Evolutionary conservation across 2,888 invertebrate species (phyloP), one percentile per base, ranked within the genome.

Genomic region (Epirrita christyi): DNA sequence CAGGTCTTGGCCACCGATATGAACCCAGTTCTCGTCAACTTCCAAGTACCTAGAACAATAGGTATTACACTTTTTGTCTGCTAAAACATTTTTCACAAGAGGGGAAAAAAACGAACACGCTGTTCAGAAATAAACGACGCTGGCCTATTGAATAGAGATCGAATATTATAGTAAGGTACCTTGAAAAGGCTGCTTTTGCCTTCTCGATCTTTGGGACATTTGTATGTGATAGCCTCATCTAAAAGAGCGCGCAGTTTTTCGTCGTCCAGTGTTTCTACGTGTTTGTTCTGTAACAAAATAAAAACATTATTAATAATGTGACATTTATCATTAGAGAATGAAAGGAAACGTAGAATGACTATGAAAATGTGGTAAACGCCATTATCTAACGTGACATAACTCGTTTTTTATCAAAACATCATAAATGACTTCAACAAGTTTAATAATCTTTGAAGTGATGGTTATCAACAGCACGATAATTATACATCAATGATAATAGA

Each of bases 181-280:
- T 96, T 95, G 86, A 97, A 97, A 58, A 96, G 93, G 85, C 94
- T 94, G 85, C 97, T 97, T 88, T 97, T 97, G 74, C 96, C 96
- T 86, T 96, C 96, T 66, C 96, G 93, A 82, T 97, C 97, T 91
- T 96, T 96, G 55, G 97, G 97, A 81, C 95, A 94, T 86, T 96
- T 96, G 90, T 97, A 97, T 67, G 94, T 95, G 79, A 96, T 94
- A 68, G 96, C 97, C 92, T 97, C 97, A 81, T 97, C 96, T 72
- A 97, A 91, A 65, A 97, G 92, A 57, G 95, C 95, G 72, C 95
- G 94, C 64, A 97, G 92, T 81, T 95, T 94, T 56, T 94, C 94
- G 79, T 97, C 96, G 86, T 96, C 96, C 80, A 96, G 89, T 70
- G 94, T 93, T 66, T 93, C 93, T 68, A 94, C 86, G 73, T 92